These are phyloP conservation scores for Actinia equina DNA, from an alignment of 64 coral and sea anemone genomes.

Conservation along the genomic window DNA sequence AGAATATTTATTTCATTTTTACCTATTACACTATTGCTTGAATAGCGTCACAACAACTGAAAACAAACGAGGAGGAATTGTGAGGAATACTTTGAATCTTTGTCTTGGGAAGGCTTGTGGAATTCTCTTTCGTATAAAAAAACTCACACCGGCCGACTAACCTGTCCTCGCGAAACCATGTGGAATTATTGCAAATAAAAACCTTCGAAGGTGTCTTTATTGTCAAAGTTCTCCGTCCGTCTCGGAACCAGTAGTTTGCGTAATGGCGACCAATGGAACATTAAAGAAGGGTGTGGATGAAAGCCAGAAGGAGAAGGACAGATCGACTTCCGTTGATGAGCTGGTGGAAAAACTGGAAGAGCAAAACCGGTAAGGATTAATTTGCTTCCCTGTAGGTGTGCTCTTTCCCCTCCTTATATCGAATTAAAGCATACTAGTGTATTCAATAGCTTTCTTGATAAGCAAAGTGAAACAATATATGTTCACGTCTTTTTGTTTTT, in stretches of 20 bases:
- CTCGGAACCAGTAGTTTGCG: not conserved
- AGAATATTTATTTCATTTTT: not conserved
- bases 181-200: not conserved
- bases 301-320: not conserved
- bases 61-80: not conserved
- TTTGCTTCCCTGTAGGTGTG: not conserved
- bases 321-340: slow-evolving; percentile 64
- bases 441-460: not conserved
- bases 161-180: not conserved
- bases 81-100: not conserved
- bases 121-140: no score
- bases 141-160: not conserved
- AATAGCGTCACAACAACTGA: not conserved
- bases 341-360: slow-evolving; percentile 74
- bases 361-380: slow-evolving; percentile 64
- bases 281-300: not conserved
- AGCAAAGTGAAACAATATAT: not conserved
- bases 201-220: not conserved
- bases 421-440: not conserved
- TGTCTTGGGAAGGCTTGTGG: not conserved
- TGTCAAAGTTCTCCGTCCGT: not conserved
- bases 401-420: not conserved
- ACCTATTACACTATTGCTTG: not conserved
- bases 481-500: not conserved
- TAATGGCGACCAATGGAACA: not conserved